Evolutionary conservation across 2,888 invertebrate genomes (phyloP).

Genomic region (Margaritifera margaritifera): DNA sequence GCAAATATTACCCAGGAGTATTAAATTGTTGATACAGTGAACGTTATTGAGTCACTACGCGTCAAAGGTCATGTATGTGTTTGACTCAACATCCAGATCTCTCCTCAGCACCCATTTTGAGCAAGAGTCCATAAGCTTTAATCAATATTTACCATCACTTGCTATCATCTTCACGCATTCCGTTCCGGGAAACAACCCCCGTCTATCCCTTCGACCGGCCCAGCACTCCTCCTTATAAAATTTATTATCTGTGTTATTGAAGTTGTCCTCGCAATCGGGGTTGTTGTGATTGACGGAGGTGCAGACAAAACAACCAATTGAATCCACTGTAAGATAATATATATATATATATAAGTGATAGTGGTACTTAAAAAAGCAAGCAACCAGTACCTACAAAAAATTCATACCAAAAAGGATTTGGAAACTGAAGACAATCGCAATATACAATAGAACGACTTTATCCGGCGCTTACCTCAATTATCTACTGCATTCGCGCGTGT

Average conservation of each 20-base stretch:
- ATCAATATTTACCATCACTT: slow-evolving; percentile 82
- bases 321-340: slow-evolving; percentile 41
- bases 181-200: slow-evolving; percentile 96
- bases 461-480: too few relatives aligned
- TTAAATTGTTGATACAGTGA: not conserved
- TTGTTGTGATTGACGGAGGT: slow-evolving; percentile 91
- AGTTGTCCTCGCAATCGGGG: slow-evolving; percentile 92
- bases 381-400: too few relatives aligned
- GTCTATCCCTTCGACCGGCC: slow-evolving; percentile 92
- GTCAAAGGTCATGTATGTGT: too few relatives aligned
- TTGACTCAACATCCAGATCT: too few relatives aligned
- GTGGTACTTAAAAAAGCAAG: too few relatives aligned
- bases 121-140: not conserved
- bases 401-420: too few relatives aligned
- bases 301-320: slow-evolving; percentile 96
- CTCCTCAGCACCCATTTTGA: too few relatives aligned
- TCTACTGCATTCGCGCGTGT: too few relatives aligned
- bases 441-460: too few relatives aligned
- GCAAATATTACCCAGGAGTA: not conserved
- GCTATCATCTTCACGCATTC: slow-evolving; percentile 97
- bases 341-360: not conserved
- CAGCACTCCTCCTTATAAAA: slow-evolving; percentile 81
- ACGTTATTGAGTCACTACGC: not conserved
- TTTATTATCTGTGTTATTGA: slow-evolving; percentile 66
- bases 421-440: too few relatives aligned